These are phyloP conservation scores for Drosophila ambigua DNA, from an alignment of 1,140 invertebrate genomes.

Conservation along the genomic window DNA sequence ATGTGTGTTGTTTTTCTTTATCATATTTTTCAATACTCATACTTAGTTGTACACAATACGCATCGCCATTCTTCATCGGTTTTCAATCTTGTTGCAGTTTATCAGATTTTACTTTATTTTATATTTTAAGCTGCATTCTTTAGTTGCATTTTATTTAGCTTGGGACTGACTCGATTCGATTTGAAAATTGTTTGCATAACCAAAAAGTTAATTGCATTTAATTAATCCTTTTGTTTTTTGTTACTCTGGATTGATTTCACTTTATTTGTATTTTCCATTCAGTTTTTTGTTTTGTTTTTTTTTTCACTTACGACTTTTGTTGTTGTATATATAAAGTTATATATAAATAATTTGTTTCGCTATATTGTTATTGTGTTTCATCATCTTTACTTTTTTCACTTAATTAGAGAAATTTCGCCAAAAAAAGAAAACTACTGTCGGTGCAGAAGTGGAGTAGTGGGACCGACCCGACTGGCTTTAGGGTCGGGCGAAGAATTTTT, in stretches of 20 bases:
- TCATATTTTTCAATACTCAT: constrained; percentile 66
- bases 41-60: constrained; percentile 72
- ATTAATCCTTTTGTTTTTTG: constrained; percentile 6
- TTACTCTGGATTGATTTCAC: constrained; percentile 5
- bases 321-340: constrained; percentile 41
- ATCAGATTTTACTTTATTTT: too few species aligned
- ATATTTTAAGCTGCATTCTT: too few species aligned
- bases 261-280: constrained; percentile 12
- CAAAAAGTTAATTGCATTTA: too few species aligned
- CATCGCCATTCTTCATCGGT: constrained; percentile 42
- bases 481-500: too few species aligned
- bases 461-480: too few species aligned
- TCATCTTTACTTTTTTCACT: constrained; percentile 26
- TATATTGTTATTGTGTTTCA: constrained; percentile 50
- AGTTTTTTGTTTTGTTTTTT: constrained; percentile 20
- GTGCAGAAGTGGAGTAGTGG: constrained; percentile 4
- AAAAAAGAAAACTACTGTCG: constrained; percentile 28
- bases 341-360: constrained; percentile 52
- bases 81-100: neutral
- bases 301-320: constrained; percentile 25
- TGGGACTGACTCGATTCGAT: too few species aligned
- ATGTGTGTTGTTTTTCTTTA: constrained; percentile 26
- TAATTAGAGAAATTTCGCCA: constrained; percentile 68
- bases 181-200: too few species aligned
- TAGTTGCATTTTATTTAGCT: too few species aligned